A percentile compares a stretch with the other conserved stretches of the same genome.
Evolutionary conservation across 2,797 vertebrate genomes (phyloP).

Genomic region (Alcedo quadribrachys): DNA sequence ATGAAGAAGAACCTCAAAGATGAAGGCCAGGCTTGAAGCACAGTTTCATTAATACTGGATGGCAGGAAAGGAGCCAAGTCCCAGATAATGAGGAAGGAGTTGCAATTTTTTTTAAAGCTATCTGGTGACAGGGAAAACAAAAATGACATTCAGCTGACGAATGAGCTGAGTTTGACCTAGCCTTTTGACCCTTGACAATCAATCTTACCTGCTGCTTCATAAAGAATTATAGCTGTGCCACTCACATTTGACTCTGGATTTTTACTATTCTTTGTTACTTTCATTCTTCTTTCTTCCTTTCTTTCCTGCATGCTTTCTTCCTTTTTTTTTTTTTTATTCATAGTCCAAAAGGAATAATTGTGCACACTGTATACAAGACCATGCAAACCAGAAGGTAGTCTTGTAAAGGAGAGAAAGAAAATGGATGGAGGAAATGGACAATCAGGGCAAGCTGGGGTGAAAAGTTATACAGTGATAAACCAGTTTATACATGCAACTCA

Average conservation of each 20-base stretch:
- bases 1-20: conserved; percentile 79
- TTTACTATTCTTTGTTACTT: conserved; percentile 76
- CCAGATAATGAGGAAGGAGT: conserved; percentile 86
- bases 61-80: conserved; percentile 82
- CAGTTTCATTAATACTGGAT: conserved; percentile 84
- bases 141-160: conserved; percentile 95
- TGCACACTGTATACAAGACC: conserved; percentile 48
- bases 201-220: conserved; percentile 90
- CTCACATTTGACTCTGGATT: conserved; percentile 85
- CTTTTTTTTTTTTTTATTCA: conserved; percentile 20
- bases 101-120: conserved; percentile 84
- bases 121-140: conserved; percentile 90
- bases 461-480: conserved; percentile 51
- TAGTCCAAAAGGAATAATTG: conserved; percentile 74
- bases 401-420: conserved; percentile 10
- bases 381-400: conserved; percentile 57
- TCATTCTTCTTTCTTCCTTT: not conserved
- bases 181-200: conserved; percentile 97
- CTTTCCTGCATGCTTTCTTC: no score
- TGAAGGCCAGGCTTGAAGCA: conserved; percentile 87
- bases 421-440: not conserved
- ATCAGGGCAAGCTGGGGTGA: not conserved
- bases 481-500: conserved; percentile 63
- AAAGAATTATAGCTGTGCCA: conserved; percentile 84
- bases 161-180: conserved; percentile 91